A percentile compares a stretch with the other conserved stretches of the same genome.
Evolutionary conservation across 2,888 invertebrate genomes (phyloP).

Genomic region (Tiliacea citrago): DNA sequence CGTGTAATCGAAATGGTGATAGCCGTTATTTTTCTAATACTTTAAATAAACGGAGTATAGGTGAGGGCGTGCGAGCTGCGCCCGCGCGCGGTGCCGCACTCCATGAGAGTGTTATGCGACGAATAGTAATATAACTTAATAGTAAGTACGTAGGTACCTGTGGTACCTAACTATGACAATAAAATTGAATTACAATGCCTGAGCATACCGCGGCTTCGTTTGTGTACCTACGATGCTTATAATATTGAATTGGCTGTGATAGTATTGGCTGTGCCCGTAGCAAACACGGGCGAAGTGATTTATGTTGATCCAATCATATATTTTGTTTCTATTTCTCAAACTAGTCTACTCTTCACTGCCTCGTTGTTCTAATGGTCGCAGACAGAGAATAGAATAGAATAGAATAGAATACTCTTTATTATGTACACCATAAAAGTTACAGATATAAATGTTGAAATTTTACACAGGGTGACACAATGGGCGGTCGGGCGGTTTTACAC

Average conservation of each 20-base stretch:
- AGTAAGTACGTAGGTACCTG: no score
- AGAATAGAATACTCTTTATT: no score
- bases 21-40: not conserved
- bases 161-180: no score
- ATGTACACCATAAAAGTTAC: no score
- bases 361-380: not conserved
- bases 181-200: not conserved
- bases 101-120: not conserved
- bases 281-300: not conserved
- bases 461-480: no score
- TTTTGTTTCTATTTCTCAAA: constrained; percentile 5
- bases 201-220: not conserved
- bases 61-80: not conserved
- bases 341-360: not conserved
- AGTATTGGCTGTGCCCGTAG: no score
- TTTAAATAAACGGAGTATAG: no score
- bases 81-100: not conserved
- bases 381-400: no score
- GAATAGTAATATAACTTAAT: not conserved
- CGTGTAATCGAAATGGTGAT: not conserved
- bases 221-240: not conserved
- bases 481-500: no score
- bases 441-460: no score
- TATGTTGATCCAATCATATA: not conserved
- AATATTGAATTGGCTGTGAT: no score